These are phyloP conservation scores for Agrochola lychnidis DNA, from an alignment of 2,888 invertebrate species.

Conservation along the genomic window DNA sequence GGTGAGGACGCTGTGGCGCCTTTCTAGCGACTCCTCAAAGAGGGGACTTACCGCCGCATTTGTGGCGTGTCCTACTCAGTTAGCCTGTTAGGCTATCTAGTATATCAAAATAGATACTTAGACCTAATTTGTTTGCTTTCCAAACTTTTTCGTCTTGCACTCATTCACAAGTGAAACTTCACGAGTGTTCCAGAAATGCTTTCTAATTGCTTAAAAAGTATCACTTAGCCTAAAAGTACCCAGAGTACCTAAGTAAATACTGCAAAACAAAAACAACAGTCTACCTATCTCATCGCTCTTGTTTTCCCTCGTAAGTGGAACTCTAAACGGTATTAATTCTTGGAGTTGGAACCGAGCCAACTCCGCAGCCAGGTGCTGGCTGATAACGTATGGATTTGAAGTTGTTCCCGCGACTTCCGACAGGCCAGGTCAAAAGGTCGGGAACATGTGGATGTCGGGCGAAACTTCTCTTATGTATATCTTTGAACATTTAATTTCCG, in stretches of 20 bases:
- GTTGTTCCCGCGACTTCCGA: conserved; percentile 34
- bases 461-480: conserved; percentile 3
- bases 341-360: conserved; percentile 55
- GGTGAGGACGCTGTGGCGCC: too few species aligned
- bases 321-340: conserved; percentile 59
- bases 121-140: neutral
- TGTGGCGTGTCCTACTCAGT: too few species aligned
- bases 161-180: neutral
- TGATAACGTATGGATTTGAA: conserved; percentile 51
- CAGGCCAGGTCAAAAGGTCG: conserved; percentile 44
- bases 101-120: neutral
- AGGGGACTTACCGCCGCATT: too few species aligned
- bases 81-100: neutral
- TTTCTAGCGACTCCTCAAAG: too few species aligned
- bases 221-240: neutral
- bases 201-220: neutral
- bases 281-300: conserved; percentile 14
- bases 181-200: too few species aligned
- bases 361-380: conserved; percentile 48
- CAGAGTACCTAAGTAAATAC: neutral
- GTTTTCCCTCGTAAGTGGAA: conserved; percentile 48
- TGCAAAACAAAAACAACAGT: conserved; percentile 45
- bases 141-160: neutral
- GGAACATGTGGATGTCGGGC: neutral
- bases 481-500: conserved; percentile 51